Evolutionary conservation across 1,140 invertebrate genomes (phyloP), one percentile per base, ranked within the genome.

Genomic region (Cotesia glomerata): DNA sequence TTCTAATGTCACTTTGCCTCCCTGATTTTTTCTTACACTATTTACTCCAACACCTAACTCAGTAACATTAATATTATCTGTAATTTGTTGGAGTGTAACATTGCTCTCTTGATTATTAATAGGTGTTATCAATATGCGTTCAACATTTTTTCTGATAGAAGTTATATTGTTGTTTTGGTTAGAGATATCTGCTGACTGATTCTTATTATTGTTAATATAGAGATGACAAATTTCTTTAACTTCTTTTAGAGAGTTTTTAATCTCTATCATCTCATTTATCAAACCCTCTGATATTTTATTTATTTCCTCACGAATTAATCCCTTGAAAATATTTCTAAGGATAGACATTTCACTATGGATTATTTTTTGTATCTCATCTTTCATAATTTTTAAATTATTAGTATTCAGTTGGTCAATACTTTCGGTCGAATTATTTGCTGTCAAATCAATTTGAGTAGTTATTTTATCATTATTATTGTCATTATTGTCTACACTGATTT

Each of bases 1-100:
- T 9, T 51, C 64, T 16, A 73, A 32, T 5, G 68, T 67, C 3
- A 73, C 65, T 9, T 18, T 69, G 13, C 72, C 72, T n/a, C 63
- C 67, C n/a, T 18, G n/a, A 11, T 35, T 63, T 49, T 51, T 73
- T 18, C 11, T 62, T 9, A 73, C 32, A 13, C 18, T 63, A 11
- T 59, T 35, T 35, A 73, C 59, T 11, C 65, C 64, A 14, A 68
- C 39, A 39, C 54, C 65, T n/a, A 73, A 34, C 26, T 35, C 4
- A 11, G 8, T 45, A 18, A 63, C 58, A 51, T 73, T 52, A 62
- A 63, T 35, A n/a, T 58, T 58, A 35, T 67, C 16, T 45, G 51
- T 72, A 36, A 64, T 35, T 64, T 64, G 52, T 54, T 54, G 52
- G 3, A 54, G 52, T 54, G 52, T 54, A 54, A 54, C 52, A 54